Conservation (phyloP, 1,140 invertebrate species). For the Samia ricini region DNA sequence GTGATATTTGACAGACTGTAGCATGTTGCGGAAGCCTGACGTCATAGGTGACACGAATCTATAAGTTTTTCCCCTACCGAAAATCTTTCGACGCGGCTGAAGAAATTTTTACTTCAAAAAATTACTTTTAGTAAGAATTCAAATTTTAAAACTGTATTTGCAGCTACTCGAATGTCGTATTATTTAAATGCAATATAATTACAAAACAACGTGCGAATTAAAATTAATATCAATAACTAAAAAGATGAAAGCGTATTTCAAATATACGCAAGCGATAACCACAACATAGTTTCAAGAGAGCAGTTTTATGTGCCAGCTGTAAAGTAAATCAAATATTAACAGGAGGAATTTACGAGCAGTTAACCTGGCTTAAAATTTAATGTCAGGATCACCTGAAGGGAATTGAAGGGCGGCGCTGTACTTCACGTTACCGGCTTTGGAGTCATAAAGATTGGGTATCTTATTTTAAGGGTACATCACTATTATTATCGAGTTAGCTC, state of each 20-base stretch:
- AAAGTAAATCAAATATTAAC: constrained; percentile 1
- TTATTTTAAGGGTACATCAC: neutral
- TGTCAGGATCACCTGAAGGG: neutral
- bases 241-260: neutral
- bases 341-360: constrained; percentile 3
- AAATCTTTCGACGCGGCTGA: no score
- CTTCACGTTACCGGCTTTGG: neutral
- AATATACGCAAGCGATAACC: neutral
- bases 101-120: no score
- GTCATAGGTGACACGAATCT: no score
- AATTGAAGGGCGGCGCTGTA: neutral
- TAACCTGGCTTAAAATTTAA: constrained; percentile 2
- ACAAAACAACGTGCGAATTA: no score
- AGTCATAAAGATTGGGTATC: neutral
- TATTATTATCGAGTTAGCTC: neutral
- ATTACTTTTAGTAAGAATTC: no score
- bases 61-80: no score
- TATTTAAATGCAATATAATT: no score
- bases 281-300: neutral
- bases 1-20: no score
- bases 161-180: no score
- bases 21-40: no score
- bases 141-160: no score
- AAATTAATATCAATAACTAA: no score
- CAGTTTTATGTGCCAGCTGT: constrained; percentile 3